These are phyloP conservation scores for Gavia stellata DNA, from an alignment of 2,113 vertebrate genomes.

Conservation along the genomic window DNA sequence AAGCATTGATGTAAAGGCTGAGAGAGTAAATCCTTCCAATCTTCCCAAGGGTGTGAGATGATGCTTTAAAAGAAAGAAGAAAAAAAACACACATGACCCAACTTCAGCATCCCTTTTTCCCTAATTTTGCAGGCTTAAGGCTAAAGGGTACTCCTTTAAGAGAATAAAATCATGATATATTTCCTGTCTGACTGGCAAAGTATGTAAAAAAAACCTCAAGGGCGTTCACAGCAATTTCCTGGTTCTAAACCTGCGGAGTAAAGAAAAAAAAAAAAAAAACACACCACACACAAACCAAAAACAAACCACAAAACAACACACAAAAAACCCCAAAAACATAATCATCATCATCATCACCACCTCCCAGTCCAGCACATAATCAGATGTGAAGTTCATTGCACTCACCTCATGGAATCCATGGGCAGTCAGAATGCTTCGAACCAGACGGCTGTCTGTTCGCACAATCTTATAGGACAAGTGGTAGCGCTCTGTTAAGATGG, in stretches of 20 bases:
- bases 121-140: background rate
- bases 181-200: background rate
- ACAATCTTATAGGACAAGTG: conserved; percentile 95
- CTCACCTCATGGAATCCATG: conserved; percentile 95
- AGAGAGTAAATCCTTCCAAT: background rate
- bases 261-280: background rate
- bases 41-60: background rate
- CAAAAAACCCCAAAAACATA: background rate
- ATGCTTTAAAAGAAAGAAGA: background rate
- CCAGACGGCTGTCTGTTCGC: conserved; percentile 92
- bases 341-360: background rate
- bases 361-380: background rate
- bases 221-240: background rate
- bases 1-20: no score
- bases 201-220: background rate
- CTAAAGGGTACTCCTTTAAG: background rate
- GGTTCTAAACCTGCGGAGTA: background rate
- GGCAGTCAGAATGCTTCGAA: conserved; percentile 86
- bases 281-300: background rate
- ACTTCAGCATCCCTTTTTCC: background rate
- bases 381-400: background rate
- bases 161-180: background rate
- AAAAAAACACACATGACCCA: background rate
- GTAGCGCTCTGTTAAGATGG: conserved; percentile 79
- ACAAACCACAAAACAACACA: background rate